Conservation (phyloP, 2,888 invertebrate species). For the Anoplius nigerrimus region DNA sequence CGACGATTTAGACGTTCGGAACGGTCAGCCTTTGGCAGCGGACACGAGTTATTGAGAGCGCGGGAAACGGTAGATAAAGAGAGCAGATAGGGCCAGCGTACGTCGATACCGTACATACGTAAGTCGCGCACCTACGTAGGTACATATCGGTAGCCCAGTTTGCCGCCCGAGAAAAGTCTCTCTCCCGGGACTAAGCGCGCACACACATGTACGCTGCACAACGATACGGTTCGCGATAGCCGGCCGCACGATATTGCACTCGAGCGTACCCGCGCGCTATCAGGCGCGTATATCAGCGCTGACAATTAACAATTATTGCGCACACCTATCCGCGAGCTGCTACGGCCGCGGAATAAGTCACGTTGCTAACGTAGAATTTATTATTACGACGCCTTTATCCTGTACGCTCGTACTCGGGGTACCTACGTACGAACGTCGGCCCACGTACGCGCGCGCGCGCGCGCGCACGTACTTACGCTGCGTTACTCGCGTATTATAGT, state of each 20-base stretch:
- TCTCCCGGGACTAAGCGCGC: too few relatives aligned
- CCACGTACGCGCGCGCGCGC: slow-evolving; percentile 15
- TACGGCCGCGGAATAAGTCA: slow-evolving; percentile 65
- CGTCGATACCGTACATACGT: too few relatives aligned
- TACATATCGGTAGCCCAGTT: too few relatives aligned
- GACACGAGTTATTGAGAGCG: too few relatives aligned
- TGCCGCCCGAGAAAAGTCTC: too few relatives aligned
- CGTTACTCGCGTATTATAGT: background rate
- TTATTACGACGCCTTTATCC: slow-evolving; percentile 55
- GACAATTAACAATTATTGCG: slow-evolving; percentile 64
- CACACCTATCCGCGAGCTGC: slow-evolving; percentile 35
- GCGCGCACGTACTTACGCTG: slow-evolving; percentile 1
- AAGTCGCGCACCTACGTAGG: too few relatives aligned
- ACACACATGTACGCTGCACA: background rate
- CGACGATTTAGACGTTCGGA: too few relatives aligned
- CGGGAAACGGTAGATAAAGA: too few relatives aligned
- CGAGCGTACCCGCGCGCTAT: slow-evolving; percentile 35
- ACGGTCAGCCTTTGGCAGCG: too few relatives aligned
- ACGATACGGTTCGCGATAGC: slow-evolving; percentile 23
- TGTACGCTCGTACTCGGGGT: slow-evolving; percentile 30
- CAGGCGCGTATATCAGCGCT: slow-evolving; percentile 50
- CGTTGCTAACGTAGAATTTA: slow-evolving; percentile 68
- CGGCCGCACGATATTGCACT: background rate
- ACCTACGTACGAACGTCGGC: slow-evolving; percentile 24
- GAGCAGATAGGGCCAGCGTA: too few relatives aligned